Base-by-base conservation (phyloP, 2,888 invertebrate genomes). In the Xestoiulus laeticollis region DNA sequence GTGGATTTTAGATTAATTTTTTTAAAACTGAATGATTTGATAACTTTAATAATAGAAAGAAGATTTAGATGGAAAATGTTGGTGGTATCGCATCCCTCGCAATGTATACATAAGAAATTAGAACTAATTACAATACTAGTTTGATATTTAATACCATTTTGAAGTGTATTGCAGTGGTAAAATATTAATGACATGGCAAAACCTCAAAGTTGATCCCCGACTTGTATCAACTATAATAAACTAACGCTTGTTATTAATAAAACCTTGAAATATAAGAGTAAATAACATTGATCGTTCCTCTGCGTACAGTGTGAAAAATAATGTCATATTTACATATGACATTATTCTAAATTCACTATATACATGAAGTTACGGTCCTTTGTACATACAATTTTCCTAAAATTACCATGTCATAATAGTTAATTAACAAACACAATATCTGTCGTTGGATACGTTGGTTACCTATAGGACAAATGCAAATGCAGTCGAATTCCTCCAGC, bases 61-160 rank as follows among this genome's bases (percentile, higher is more conserved):
- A 8, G 38, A 1, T 38, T 38, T 0, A 38, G 1, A 38, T 38
- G 38, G 38, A 38, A 1, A 38, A 38, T 38, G 38, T 1, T 5
- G 38, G 2, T 38, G 38, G 38, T 8, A 38, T 38, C 38, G 8
- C 38, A 38, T 38, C 0, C 8, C 38, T 38, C n/a, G 14, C 1
- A 78, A 12, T 78, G 78, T 12, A 78, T 78, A 30, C 68, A 30
- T 78, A 78, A 12, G 78, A 78, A 68, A 68, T 68, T 68, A 68
- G 22, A 10, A 26, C 10, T 22, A 12, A 26, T 5, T 68, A n/a
- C 19, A n/a, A 68, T n/a, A 8, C 2, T 1, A 78, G 26, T 16
- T 30, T 14, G 14, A 78, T 14, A 30, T 78, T 26, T 30, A 78
- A 14, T 30, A 14, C 14, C 78, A n/a, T 22, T 12, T 30, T 14